These are phyloP conservation scores for Drosophila equinoxialis DNA, from an alignment of 1,140 invertebrate genomes.

Conservation along the genomic window DNA sequence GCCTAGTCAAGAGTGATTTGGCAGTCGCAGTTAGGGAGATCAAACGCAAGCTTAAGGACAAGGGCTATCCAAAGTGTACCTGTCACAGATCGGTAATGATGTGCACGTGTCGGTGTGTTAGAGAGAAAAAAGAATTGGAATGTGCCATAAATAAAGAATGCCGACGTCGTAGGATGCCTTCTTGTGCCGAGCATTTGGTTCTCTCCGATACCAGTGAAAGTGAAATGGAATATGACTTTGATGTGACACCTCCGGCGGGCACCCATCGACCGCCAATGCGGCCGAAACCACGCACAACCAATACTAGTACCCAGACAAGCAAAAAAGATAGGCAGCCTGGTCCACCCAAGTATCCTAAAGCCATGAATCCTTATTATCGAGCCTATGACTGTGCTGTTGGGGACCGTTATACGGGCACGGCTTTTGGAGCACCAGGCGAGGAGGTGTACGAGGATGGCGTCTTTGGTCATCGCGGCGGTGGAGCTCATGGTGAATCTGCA, in stretches of 20 bases:
- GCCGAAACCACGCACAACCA: constrained; percentile 17
- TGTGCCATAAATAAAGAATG: constrained; percentile 60
- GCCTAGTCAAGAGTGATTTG: constrained; percentile 65
- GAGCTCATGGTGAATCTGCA: constrained; percentile 38
- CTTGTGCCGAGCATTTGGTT: constrained; percentile 44
- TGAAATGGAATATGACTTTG: constrained; percentile 73
- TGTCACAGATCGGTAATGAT: constrained; percentile 64
- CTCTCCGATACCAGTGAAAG: constrained; percentile 76
- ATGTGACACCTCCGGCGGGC: constrained; percentile 67
- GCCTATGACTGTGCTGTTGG: constrained; percentile 53
- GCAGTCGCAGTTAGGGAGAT: constrained; percentile 47
- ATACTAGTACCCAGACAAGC: constrained; percentile 61
- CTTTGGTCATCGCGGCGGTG: constrained; percentile 43
- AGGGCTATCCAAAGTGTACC: constrained; percentile 68
- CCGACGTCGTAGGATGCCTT: constrained; percentile 36
- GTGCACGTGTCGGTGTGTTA: constrained; percentile 60
- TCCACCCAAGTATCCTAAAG: constrained; percentile 42
- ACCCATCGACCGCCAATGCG: constrained; percentile 24
- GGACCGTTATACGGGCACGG: constrained; percentile 48
- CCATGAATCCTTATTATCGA: constrained; percentile 31
- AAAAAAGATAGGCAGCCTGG: constrained; percentile 30
- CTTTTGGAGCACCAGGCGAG: constrained; percentile 52
- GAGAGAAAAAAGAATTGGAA: constrained; percentile 53
- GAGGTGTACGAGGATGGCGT: constrained; percentile 47
- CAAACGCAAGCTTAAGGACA: constrained; percentile 61